Evolutionary conservation across 1,140 invertebrate species (phyloP), one percentile per base, ranked within the genome.

Genomic region (Potamilus streckersoni): DNA sequence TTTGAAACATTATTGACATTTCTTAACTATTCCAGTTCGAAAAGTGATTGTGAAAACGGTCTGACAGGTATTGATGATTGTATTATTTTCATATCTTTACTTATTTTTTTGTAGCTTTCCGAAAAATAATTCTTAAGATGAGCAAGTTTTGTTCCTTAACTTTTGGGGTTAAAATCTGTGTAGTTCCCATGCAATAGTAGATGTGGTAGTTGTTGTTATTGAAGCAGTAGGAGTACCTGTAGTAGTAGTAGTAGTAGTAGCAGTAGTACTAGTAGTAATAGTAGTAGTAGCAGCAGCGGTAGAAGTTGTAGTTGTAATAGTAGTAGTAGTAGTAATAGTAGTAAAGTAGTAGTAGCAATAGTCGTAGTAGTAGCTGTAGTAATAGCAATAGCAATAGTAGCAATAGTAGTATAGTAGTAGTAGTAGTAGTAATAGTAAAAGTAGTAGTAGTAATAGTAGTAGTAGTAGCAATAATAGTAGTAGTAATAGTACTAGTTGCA

Each of bases 261-360:
- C 77, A 76, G 74, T 76, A 76, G 74, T 76, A 76, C 74, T 77
- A 77, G 75, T 70, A 77, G 69, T 70, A 70, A 6, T 70, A 63
- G 8, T 70, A 70, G 5, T 76, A 76, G 74, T 76, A 76, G 74
- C 77, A 76, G 58, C 77, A 76, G 74, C 76, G 77, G 74, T 76
- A 76, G 74, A 78, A 77, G 75, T 69, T 78, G 59, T 77, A 69
- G 73, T 77, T 78, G 75, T 69, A 77, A 58, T 77, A 77, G 75
- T 69, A 77, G 74, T 77, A 69, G 75, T 77, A 77, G 75, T 78
- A 77, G 57, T 78, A 66, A 74, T 77, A 78, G 73, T 74, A n/a
- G n/a, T n/a, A n/a, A n/a, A 75, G 69, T 74, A 74, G 73, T 74
- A 74, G 3, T 74, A 73, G 73, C 56, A 55, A 6, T 76, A 76